Evolutionary conservation across 2,113 vertebrate species (phyloP).

Genomic region (Hiodon alosoides): DNA sequence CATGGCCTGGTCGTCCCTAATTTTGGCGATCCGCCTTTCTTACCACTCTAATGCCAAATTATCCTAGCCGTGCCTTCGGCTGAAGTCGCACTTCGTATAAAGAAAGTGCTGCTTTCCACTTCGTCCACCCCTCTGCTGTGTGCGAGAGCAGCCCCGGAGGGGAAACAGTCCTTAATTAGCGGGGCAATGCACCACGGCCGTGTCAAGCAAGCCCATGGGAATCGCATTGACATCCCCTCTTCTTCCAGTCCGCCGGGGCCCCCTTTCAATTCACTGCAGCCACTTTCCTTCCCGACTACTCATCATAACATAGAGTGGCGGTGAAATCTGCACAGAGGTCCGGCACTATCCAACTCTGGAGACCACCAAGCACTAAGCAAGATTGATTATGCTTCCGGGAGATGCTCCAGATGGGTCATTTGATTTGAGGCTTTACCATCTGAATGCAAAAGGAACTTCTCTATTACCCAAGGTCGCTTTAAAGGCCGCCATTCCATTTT

Average conservation of each 20-base stretch:
- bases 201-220: constrained; percentile 35
- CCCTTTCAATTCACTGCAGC: not conserved
- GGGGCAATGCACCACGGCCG: constrained; percentile 28
- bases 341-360: not conserved
- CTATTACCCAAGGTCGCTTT: too few species aligned
- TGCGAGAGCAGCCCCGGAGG: not conserved
- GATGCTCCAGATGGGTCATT: not conserved
- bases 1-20: too few species aligned
- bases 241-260: constrained; percentile 4
- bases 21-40: too few species aligned
- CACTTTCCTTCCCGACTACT: constrained; percentile 7
- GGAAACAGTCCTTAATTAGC: constrained; percentile 46
- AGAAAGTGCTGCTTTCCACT: not conserved
- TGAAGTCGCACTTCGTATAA: not conserved
- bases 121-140: not conserved
- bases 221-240: constrained; percentile 42
- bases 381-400: not conserved
- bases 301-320: not conserved
- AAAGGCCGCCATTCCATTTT: too few species aligned
- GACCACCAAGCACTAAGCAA: not conserved
- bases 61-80: not conserved
- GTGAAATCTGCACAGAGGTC: not conserved
- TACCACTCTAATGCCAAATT: too few species aligned
- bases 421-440: not conserved
- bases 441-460: too few species aligned